Percentiles rank a stretch among this genome's conserved stretches.
Evolutionary conservation across 64 coral and sea anemone genomes (phyloP).

Genomic region (Stichodactyla mertensii): DNA sequence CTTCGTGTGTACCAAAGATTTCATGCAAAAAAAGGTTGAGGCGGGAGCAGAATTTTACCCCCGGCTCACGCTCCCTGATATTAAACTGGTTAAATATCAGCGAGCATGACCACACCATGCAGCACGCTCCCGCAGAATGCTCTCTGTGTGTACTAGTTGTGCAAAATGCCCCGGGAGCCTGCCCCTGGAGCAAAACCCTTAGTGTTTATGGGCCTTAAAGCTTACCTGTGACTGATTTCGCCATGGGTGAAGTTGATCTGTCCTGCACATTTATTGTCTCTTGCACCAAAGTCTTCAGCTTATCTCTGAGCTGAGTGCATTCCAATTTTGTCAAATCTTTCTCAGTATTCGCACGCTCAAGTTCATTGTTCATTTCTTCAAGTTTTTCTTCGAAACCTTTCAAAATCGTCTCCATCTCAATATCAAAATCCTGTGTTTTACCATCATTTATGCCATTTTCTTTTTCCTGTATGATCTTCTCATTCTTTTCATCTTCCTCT

Average conservation of each 20-base stretch:
- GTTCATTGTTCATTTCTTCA: conserved; percentile 41
- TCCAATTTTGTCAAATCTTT: neutral
- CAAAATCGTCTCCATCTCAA: neutral
- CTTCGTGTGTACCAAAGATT: too few species aligned
- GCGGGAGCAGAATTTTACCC: too few species aligned
- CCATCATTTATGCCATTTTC: neutral
- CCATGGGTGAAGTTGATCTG: conserved; percentile 30
- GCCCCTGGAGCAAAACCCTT: too few species aligned
- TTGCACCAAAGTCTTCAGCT: conserved; percentile 4
- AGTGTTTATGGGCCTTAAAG: neutral
- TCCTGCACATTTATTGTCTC: conserved; percentile 24
- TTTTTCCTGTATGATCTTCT: neutral
- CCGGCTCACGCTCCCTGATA: too few species aligned
- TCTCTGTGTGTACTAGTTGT: too few species aligned
- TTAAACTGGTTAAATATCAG: too few species aligned
- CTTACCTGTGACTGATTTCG: neutral
- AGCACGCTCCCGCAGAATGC: too few species aligned
- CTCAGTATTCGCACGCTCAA: conserved; percentile 10
- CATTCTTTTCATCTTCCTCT: neutral
- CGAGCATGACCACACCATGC: too few species aligned
- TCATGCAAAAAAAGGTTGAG: too few species aligned
- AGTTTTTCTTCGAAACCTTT: conserved; percentile 14
- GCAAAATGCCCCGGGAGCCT: too few species aligned
- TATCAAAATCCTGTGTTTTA: neutral
- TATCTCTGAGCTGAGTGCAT: neutral